phyloP scores from a whole-genome alignment of 2,797 vertebrate species.

The Emys orbicularis region DNA sequence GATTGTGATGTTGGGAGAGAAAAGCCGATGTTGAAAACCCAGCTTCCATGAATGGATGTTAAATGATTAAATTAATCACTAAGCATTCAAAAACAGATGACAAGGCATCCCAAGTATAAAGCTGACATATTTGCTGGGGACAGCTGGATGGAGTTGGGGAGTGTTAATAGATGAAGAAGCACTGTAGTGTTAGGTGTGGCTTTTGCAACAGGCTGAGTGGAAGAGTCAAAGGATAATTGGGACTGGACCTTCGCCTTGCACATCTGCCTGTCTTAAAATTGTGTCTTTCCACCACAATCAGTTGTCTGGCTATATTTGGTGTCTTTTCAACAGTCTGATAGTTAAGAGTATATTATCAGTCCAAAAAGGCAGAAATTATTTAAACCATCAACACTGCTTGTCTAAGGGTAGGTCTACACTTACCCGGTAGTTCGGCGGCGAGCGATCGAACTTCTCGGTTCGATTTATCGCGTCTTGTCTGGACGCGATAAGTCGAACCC shows the following conservation, averaged over 20 bases:
- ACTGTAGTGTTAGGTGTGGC: background rate
- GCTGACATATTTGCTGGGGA: background rate
- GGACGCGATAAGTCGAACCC: too few relatives aligned
- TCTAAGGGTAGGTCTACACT: too few relatives aligned
- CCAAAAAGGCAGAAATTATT: background rate
- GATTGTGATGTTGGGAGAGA: background rate
- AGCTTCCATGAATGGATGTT: background rate
- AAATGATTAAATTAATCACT: background rate
- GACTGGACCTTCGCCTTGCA: background rate
- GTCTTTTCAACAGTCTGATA: background rate
- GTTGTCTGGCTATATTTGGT: background rate
- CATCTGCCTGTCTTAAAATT: background rate
- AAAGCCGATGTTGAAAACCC: background rate
- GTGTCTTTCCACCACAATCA: background rate
- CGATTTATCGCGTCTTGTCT: too few relatives aligned
- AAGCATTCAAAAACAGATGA: background rate
- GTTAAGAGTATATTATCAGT: background rate
- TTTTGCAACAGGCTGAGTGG: rapidly evolving
- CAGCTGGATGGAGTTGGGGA: background rate
- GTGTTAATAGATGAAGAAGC: background rate
- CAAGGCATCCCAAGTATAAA: too few relatives aligned
- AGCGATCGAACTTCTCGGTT: too few relatives aligned
- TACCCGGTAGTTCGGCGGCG: too few relatives aligned
- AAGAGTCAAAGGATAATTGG: background rate
- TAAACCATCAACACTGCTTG: background rate